A percentile compares a stretch with the other conserved stretches of the same genome.
Conservation (phyloP, 2,888 invertebrate genomes). For the Seira sanloemensis region DNA sequence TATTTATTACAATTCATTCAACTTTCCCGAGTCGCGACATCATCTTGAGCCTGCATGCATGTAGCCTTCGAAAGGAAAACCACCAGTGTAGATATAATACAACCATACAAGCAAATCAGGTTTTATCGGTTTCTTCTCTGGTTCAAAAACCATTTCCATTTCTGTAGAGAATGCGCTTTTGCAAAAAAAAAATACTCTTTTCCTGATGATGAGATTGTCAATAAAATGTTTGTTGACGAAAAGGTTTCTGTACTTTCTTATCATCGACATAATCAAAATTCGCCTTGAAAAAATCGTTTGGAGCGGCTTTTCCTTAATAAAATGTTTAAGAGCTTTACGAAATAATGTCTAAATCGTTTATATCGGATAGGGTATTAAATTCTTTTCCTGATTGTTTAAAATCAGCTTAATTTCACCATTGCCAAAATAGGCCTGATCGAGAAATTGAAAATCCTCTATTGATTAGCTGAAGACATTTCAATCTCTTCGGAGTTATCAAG, state of each 20-base stretch:
- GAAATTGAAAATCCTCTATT: no score
- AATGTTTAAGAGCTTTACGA: background rate
- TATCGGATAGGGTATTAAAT: background rate
- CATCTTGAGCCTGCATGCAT: slow-evolving; percentile 1
- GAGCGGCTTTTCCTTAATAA: background rate
- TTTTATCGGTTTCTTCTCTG: background rate
- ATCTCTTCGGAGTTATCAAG: no score
- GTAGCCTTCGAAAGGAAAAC: no score
- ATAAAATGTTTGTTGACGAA: background rate
- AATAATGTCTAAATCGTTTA: background rate
- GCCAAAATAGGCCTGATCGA: background rate
- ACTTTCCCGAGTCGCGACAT: background rate
- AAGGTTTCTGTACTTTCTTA: background rate
- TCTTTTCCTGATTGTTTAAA: background rate
- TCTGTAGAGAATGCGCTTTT: background rate
- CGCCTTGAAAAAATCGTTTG: no score
- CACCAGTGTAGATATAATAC: background rate
- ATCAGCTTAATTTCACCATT: background rate
- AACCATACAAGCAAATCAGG: slow-evolving; percentile 26
- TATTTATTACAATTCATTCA: slow-evolving; percentile 1
- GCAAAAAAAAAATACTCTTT: background rate
- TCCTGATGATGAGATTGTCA: background rate
- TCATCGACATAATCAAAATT: background rate
- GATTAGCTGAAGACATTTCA: no score
- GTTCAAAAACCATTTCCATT: background rate